Percentiles rank a stretch among this genome's conserved stretches.
phyloP scores from a whole-genome alignment of 2,888 invertebrate genomes.

The Diarsia rubi region DNA sequence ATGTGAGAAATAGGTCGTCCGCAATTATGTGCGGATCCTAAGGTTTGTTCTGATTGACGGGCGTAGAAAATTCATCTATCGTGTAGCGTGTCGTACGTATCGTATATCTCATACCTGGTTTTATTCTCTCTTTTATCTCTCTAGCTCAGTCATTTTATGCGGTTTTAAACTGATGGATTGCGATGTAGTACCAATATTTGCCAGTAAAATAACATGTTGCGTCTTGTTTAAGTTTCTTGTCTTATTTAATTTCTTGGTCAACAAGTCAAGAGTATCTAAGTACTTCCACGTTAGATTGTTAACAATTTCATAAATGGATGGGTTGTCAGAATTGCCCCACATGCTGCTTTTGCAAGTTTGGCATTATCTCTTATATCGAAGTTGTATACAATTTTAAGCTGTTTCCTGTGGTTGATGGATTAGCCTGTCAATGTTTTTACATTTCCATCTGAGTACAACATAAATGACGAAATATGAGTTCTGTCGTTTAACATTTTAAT shows the following conservation, averaged over 20 bases:
- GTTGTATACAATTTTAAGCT: slow-evolving; percentile 30
- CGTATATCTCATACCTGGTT: background rate
- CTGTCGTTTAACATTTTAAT: slow-evolving; percentile 36
- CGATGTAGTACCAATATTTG: background rate
- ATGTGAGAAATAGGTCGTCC: background rate
- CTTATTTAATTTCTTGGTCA: background rate
- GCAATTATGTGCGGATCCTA: slow-evolving; percentile 13
- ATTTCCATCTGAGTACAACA: slow-evolving; percentile 48
- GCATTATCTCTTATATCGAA: slow-evolving; percentile 50
- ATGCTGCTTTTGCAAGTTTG: slow-evolving; percentile 49
- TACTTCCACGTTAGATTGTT: background rate
- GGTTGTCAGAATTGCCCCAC: slow-evolving; percentile 41
- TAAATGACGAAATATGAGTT: slow-evolving; percentile 38
- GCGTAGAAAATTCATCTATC: slow-evolving; percentile 51
- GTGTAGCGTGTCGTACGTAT: slow-evolving; percentile 11
- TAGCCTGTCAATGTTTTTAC: slow-evolving; percentile 54
- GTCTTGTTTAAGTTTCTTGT: background rate
- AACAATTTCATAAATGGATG: slow-evolving; percentile 41
- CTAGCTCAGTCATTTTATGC: background rate
- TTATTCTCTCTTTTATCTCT: background rate
- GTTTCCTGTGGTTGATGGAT: slow-evolving; percentile 58
- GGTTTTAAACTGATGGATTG: background rate
- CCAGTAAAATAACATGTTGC: background rate
- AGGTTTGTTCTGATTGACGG: slow-evolving; percentile 37
- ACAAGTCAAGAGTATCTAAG: background rate